Base-by-base conservation (phyloP, 2,113 vertebrate genomes). In the Gymnarchus niloticus region DNA sequence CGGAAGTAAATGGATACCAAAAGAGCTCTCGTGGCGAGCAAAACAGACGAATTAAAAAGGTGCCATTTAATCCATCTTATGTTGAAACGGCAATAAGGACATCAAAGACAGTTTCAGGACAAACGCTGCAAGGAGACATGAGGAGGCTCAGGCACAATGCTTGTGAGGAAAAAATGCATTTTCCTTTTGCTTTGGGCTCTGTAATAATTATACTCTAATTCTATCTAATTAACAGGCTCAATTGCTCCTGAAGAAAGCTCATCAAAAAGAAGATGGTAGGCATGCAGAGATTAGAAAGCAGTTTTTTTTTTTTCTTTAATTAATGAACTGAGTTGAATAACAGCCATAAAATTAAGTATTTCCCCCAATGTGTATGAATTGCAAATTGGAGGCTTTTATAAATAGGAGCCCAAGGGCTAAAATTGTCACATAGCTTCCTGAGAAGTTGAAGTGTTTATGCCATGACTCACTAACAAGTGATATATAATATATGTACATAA, bases 131-230 rank as follows among this genome's bases (percentile, higher is more conserved):
- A 90, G 91, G 88, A 88, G 90, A 25, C 56, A 33, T 51, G 73
- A 81, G 52, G 83, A 78, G 73, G 56, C 85, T 89, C 88, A 86
- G 91, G 90, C 90, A 90, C 90, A 89, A 90, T 89, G 87, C 87
- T 89, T 28, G 91, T 92, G 91, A 92, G 92, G 92, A 92, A 83
- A 93, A 92, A 92, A 93, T 93, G 88, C 90, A 90, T 89, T 87
- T 82, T 48, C 57, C 90, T 87, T 90, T 87, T 90, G 92, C 93
- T 91, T 92, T 91, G 90, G 92, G 92, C 93, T 92, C 92, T 91
- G 89, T 92, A 93, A 94, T 94, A 94, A 95, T 95, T 94, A 91
- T 92, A 93, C 92, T 92, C 94, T 93, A 94, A 94, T 94, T 94
- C 92, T 92, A 91, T 94, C 92, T 94, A 94, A 95, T 95, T 95